Base-by-base conservation (phyloP, 2,888 invertebrate species). In the Nineta flava region DNA sequence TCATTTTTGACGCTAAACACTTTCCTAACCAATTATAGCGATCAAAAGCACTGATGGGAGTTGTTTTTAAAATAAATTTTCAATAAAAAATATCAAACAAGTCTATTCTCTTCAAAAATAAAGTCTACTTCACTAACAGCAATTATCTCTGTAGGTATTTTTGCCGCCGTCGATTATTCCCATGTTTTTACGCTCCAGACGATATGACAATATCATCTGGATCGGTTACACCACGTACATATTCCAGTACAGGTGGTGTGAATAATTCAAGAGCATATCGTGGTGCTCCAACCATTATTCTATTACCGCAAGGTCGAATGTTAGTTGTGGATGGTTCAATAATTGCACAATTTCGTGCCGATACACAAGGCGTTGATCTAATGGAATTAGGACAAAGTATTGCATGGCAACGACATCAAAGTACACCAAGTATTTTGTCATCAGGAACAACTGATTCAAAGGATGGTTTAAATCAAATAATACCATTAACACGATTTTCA, bases 241-340 rank as follows among this genome's bases (percentile, higher is more conserved):
- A 16, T 15, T 35, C 34, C n/a, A 48, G 44, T 52, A 54, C 51
- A 43, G 43, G 46, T 12, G 43, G 19, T 34, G 43, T 34, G n/a
- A 19, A 26, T 21, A 32, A 15, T 21, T 57, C 50, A 55, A 59
- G 57, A 51, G 55, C 56, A 52, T 34, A 57, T 51, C 65, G 67
- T 60, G 65, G 68, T 35, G 71, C 72, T 34, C 74, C 74, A 40
- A 74, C 74, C 52, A 71, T 74, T 58, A 74, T 74, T 53, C 66
- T 74, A 6, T 61, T 74, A 17, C 74, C 74, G 0, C 72, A 72
- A 56, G 74, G 74, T 4, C 62, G 74, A 53, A 74, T 74, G 73
- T 63, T 74, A 43, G 73, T 74, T 26, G 73, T 74, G 15, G 74
- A 74, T 56, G 66, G 73, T 40, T 66, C 67, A n/a, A 69, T 74